Conservation (phyloP, 2,113 vertebrate species). For the Syrrhaptes paradoxus region DNA sequence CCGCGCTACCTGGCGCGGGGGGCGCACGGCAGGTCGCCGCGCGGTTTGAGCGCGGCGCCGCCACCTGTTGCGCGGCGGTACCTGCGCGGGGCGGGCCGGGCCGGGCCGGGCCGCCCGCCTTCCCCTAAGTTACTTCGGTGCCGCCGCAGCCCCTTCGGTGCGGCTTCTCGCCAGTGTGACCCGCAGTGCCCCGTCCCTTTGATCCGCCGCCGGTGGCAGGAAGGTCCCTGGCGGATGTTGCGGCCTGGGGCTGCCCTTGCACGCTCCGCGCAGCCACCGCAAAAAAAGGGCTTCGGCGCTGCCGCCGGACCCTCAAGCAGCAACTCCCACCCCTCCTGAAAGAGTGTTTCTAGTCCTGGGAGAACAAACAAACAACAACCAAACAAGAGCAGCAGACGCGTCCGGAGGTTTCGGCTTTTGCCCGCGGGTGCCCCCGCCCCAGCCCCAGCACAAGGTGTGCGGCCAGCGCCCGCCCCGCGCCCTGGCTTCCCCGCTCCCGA, state of each 20-base stretch:
- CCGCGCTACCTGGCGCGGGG: slow-evolving; percentile 4
- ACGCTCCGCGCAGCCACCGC: neutral
- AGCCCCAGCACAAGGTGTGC: slow-evolving; percentile 5
- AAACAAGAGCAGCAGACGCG: neutral
- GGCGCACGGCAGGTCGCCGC: neutral
- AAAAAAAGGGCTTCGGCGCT: neutral
- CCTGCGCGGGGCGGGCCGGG: neutral
- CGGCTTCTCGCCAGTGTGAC: neutral
- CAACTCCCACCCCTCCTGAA: neutral
- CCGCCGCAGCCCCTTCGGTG: neutral
- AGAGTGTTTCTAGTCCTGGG: neutral
- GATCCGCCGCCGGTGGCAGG: neutral
- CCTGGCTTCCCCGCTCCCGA: neutral
- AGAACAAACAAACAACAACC: neutral
- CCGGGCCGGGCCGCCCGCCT: neutral
- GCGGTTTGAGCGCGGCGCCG: neutral
- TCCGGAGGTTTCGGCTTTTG: slow-evolving; percentile 5
- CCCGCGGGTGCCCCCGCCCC: neutral
- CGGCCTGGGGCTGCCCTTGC: neutral
- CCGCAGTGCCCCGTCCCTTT: neutral
- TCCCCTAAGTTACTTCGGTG: neutral
- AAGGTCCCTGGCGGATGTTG: neutral
- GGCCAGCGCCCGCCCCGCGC: neutral
- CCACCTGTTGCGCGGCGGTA: neutral
- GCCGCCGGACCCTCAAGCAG: neutral